These are phyloP conservation scores for Rotaria macrura DNA, from an alignment of 2,888 invertebrate genomes.

Conservation along the genomic window DNA sequence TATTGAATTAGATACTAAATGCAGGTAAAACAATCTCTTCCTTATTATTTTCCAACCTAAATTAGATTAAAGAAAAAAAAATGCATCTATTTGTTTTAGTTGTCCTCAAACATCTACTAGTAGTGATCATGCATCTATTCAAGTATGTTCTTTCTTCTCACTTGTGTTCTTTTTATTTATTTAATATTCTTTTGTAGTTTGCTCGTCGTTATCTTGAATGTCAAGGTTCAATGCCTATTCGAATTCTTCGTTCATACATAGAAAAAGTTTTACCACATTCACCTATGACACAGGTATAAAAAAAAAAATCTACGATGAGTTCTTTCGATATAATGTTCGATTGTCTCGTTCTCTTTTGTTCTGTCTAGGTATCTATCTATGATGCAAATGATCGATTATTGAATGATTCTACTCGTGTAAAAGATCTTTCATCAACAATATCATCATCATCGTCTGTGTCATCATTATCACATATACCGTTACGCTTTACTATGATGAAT, in stretches of 20 bases:
- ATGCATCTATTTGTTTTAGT: not conserved
- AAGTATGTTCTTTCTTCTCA: not conserved
- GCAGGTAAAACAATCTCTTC: not conserved
- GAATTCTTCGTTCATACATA: not conserved
- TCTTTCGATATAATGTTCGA: no score
- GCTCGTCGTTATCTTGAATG: slow-evolving; percentile 6
- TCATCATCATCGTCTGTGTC: not conserved
- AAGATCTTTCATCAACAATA: not conserved
- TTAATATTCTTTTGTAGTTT: not conserved
- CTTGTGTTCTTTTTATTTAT: not conserved
- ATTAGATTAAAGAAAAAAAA: not conserved
- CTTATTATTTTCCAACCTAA: not conserved
- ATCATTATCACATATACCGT: not conserved
- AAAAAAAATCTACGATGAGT: not conserved
- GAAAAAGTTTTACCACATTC: not conserved
- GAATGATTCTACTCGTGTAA: not conserved
- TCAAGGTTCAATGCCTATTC: slow-evolving; percentile 8
- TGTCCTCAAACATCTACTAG: not conserved
- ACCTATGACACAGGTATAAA: not conserved
- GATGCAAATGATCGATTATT: not conserved
- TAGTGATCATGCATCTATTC: slow-evolving; percentile 3
- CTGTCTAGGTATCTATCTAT: not conserved
- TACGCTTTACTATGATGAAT: not conserved
- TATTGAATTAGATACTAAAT: slow-evolving; percentile 15
- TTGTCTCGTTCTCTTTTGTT: not conserved